These are phyloP conservation scores for Sialia sialis DNA, from an alignment of 2,113 vertebrate species.

Conservation along the genomic window DNA sequence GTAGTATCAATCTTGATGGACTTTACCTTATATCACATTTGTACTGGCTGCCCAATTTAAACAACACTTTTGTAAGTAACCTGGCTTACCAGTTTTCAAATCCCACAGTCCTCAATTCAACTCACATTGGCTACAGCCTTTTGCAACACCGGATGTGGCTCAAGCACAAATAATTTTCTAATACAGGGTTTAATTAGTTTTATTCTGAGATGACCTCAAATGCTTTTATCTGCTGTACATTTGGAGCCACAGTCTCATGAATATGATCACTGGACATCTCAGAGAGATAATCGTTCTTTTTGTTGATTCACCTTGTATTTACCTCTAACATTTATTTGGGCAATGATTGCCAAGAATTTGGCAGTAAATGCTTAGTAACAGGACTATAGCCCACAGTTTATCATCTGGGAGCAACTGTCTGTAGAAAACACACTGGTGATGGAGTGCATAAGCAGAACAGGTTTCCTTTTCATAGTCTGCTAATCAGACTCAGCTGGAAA, in stretches of 20 bases:
- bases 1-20: not conserved
- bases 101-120: not conserved
- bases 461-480: not conserved
- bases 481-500: not conserved
- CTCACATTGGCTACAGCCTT: not conserved
- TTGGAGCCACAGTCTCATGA: not conserved
- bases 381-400: not conserved
- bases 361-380: not conserved
- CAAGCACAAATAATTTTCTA: not conserved
- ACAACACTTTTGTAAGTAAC: fast-evolving
- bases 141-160: not conserved
- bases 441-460: not conserved
- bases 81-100: not conserved
- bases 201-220: not conserved
- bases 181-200: not conserved
- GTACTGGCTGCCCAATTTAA: not conserved
- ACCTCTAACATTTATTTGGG: not conserved
- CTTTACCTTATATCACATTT: not conserved
- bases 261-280: not conserved
- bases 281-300: not conserved
- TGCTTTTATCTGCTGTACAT: not conserved
- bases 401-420: not conserved
- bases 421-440: not conserved
- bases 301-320: not conserved
- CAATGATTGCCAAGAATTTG: not conserved